Evolutionary conservation across 1,140 invertebrate species (phyloP).

Genomic region (Hyposmocoma kahamanoa): DNA sequence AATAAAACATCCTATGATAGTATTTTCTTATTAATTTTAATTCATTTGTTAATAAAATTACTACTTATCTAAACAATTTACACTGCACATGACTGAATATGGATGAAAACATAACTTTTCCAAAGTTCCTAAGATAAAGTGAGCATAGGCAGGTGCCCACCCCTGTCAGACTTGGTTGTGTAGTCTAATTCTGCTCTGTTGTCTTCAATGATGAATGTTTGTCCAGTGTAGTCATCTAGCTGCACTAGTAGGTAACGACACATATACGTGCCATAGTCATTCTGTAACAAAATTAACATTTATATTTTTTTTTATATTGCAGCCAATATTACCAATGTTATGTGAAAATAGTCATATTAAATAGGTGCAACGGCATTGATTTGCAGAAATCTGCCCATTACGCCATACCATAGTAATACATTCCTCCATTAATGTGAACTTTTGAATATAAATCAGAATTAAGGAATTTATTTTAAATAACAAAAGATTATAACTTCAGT

Average conservation of each 20-base stretch:
- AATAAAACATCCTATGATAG: too few relatives aligned
- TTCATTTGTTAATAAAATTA: too few relatives aligned
- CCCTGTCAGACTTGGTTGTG: slow-evolving; percentile 22
- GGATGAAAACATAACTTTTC: too few relatives aligned
- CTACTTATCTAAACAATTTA: slow-evolving; percentile 28
- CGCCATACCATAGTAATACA: too few relatives aligned
- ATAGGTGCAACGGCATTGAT: too few relatives aligned
- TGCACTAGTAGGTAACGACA: slow-evolving; percentile 90
- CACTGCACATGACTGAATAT: slow-evolving; percentile 22
- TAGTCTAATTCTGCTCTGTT: slow-evolving; percentile 74
- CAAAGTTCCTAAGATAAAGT: slow-evolving; percentile 19
- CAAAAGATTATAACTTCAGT: not conserved
- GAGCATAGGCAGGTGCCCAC: slow-evolving; percentile 40
- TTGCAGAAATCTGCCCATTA: too few relatives aligned
- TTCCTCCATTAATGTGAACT: too few relatives aligned
- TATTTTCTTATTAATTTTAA: too few relatives aligned
- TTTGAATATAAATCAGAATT: not conserved
- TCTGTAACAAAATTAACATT: slow-evolving; percentile 73
- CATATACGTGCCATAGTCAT: slow-evolving; percentile 83
- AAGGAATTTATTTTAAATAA: not conserved
- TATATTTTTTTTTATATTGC: not conserved
- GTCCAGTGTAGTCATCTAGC: slow-evolving; percentile 83
- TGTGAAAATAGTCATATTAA: not conserved
- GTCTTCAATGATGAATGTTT: slow-evolving; percentile 84
- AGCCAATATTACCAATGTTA: not conserved